phyloP scores from a whole-genome alignment of 1,140 invertebrate genomes.

The Teleogryllus occipitalis region DNA sequence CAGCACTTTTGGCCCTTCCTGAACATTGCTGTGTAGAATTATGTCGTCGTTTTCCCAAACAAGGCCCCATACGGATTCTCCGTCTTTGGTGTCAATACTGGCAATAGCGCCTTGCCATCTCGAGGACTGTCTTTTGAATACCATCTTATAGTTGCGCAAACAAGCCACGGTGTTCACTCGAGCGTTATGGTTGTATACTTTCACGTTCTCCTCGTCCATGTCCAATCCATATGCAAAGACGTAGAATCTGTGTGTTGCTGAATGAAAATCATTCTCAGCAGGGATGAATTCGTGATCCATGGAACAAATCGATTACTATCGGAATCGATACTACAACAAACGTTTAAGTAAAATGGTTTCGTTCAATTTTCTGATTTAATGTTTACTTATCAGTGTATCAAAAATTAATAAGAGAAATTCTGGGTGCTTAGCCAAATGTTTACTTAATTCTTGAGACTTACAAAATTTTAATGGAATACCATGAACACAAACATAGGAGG shows the following conservation, averaged over 20 bases:
- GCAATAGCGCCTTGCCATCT: background rate
- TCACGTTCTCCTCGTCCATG: background rate
- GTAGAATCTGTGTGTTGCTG: background rate
- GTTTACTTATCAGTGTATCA: too few species aligned
- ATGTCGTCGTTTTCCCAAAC: background rate
- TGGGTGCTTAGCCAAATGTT: too few species aligned
- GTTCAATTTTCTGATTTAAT: too few species aligned
- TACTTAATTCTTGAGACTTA: too few species aligned
- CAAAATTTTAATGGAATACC: too few species aligned
- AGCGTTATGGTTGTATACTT: background rate
- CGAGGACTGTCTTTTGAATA: background rate
- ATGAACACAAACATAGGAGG: too few species aligned
- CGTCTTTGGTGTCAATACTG: background rate
- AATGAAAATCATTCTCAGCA: background rate
- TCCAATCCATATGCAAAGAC: background rate
- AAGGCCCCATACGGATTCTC: background rate
- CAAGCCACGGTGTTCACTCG: background rate
- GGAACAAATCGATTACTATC: too few species aligned
- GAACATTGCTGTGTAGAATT: background rate
- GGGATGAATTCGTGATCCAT: background rate
- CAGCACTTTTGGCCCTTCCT: background rate
- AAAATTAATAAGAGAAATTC: too few species aligned
- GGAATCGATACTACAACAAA: too few species aligned
- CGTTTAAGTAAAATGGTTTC: too few species aligned
- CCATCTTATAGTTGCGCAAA: background rate